Evolutionary conservation across 2,797 vertebrate species (phyloP), one percentile per base, ranked within the genome.

Genomic region (Bradypus variegatus): DNA sequence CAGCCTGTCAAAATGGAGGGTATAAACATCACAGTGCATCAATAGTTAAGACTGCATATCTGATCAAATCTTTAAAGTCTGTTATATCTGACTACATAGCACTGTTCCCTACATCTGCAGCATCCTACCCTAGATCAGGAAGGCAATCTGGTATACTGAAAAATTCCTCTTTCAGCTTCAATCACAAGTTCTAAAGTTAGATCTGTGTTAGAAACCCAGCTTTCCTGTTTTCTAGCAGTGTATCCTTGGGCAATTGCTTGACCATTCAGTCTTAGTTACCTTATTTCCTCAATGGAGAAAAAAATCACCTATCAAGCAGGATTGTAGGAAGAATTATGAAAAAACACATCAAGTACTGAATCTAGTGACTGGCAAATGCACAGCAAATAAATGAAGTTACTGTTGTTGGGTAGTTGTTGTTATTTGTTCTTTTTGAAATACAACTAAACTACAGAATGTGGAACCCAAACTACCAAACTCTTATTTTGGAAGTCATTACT

Each of bases 391-490:
- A 50, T 60, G 86, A 86, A 31, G 84, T 72, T 84, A 83, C 21
- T 50, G 78, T 50, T 29, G 45, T 45, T 75, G 3, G 50, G n/a
- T 33, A 93, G 41, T 29, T 93, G n/a, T 25, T 89, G 64, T 85
- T 84, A 81, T 8, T 41, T 6, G 33, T 25, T 91, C 77, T 77
- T 92, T 89, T 67, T 84, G 75, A 94, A 95, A 91, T 45, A 91
- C 16, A 85, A 80, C 21, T 86, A 86, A 72, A 45, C 50, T 76
- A 90, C 7, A 90, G 45, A 94, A 92, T 33, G 36, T 91, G 72
- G 31, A 92, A 88, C 64, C 78, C 79, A 92, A 94, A 90, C 36
- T 91, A 94, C 6, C 55, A 58, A 92, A 62, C 90, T 78, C 38
- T 89, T 91, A 90, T 60, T 86, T 41, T 92, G 50, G 15, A 94